Evolutionary conservation across 37 sponge, comb jelly and placozoan genomes (phyloP), one percentile per base, ranked within the genome.

Genomic region (Diacarnus erythraeanus): DNA sequence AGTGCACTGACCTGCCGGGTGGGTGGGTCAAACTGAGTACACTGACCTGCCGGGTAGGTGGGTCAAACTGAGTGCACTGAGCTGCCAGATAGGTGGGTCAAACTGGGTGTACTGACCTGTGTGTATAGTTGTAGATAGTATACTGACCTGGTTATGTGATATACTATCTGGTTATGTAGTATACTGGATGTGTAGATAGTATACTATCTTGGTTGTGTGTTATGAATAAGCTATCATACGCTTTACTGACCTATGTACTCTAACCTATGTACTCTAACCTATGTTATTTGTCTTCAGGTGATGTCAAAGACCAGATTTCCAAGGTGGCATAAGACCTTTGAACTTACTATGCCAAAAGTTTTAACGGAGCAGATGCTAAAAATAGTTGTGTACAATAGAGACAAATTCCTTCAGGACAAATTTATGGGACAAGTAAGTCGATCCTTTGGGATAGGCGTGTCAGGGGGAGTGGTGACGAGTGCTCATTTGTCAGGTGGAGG

Each of bases 371-470:
- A 1, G 25, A 69, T 42, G 37, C 67, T 47, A 29, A 86, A 51
- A 34, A 59, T 94, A 42, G 75, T 69, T 15, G 75, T 90, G 17
- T 80, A 68, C 29, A 86, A 88, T 40, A 84, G 59, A 72, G 95
- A 87, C 72, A 80, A 77, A 72, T 80, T 94, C 41, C 26, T 61
- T 0, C 77, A 84, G 34, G 80, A 91, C 64, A 83, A 87, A 34
- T 94, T 94, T 42, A 81, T 91, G 86, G 95, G 95, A 61, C 81
- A 93, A 75, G 94, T 89, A 12, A 56, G 79, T n/a, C 2, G n/a
- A n/a, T n/a, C n/a, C n/a, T n/a, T n/a, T n/a, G 51, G 51, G 51
- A 47, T 63, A 4, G 18, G 64, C 18, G 31, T 63, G 21, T 6
- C 5, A 23, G 64, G 64, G 64, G 64, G 64, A 23, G 26, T 63